These are phyloP conservation scores for Boloria selene DNA, from an alignment of 2,888 invertebrate species.

Conservation along the genomic window DNA sequence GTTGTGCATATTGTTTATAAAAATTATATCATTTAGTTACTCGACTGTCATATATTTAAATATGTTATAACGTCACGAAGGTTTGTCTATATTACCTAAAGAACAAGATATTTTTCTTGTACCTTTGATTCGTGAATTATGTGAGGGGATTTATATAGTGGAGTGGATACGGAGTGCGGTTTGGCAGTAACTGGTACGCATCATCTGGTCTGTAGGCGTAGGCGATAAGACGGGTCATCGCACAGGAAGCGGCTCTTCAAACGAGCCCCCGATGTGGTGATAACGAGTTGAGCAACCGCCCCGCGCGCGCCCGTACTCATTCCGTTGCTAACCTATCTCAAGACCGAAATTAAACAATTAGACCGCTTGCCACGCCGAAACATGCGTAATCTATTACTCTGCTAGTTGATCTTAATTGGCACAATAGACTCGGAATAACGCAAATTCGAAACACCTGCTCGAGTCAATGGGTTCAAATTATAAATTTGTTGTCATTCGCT, in stretches of 20 bases:
- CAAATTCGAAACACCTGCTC: conserved; percentile 39
- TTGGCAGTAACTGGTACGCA: conserved; percentile 28
- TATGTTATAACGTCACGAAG: too few relatives aligned
- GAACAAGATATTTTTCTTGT: too few relatives aligned
- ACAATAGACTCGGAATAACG: conserved; percentile 38
- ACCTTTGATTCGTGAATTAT: too few relatives aligned
- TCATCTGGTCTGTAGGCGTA: conserved; percentile 37
- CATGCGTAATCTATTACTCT: conserved; percentile 41
- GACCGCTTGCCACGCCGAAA: conserved; percentile 31
- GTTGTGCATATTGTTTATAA: too few relatives aligned
- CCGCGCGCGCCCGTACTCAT: conserved; percentile 45
- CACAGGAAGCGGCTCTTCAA: conserved; percentile 75
- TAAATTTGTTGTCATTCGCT: conserved; percentile 4
- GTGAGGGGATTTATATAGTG: too few relatives aligned
- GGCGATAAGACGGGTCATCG: conserved; percentile 62
- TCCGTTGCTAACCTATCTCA: conserved; percentile 57
- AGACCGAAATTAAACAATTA: conserved; percentile 45
- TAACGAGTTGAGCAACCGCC: conserved; percentile 65
- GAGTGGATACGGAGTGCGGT: conserved; percentile 1
- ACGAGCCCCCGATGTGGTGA: conserved; percentile 57
- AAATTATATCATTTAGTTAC: too few relatives aligned
- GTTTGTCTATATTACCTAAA: too few relatives aligned
- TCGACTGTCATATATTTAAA: too few relatives aligned
- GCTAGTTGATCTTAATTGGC: conserved; percentile 42
- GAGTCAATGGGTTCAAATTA: conserved; percentile 36